A percentile compares a stretch with the other conserved stretches of the same genome.
Conservation (phyloP, 2,888 invertebrate species). For the Chymomyza fuscimana region DNA sequence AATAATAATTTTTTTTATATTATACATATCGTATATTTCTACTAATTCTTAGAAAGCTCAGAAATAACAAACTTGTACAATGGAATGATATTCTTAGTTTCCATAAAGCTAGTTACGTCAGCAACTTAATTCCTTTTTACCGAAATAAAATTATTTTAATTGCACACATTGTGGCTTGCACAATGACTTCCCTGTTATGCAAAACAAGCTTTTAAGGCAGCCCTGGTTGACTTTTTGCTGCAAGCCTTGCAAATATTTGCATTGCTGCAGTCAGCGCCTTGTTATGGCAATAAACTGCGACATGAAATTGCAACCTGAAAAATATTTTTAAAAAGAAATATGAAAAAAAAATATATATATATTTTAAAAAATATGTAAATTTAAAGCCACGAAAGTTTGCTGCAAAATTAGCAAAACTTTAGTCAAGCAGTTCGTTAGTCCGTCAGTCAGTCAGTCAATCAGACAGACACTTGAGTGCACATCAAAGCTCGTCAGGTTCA, state of each 20-base stretch:
- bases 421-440: not conserved
- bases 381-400: not conserved
- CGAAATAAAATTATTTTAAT: not conserved
- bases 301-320: not conserved
- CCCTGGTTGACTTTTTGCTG: not conserved
- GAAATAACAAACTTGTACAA: too few species aligned
- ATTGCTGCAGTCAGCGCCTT: not conserved
- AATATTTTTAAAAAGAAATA: not conserved
- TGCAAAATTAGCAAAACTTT: not conserved
- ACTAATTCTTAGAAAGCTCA: too few species aligned
- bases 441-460: slow-evolving; percentile 15
- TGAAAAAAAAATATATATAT: not conserved
- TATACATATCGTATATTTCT: too few species aligned
- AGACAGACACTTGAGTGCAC: slow-evolving; percentile 14
- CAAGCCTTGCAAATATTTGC: not conserved
- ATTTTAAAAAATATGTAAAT: not conserved
- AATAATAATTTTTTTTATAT: too few species aligned
- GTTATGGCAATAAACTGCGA: not conserved
- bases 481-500: slow-evolving; percentile 38
- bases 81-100: too few species aligned
- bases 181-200: not conserved
- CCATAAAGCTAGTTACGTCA: slow-evolving; percentile 10
- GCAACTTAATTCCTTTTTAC: not conserved
- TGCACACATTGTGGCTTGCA: not conserved
- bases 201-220: not conserved